Evolutionary conservation across 2,888 invertebrate genomes (phyloP), one percentile per base, ranked within the genome.

Genomic region (Lithosia quadra): DNA sequence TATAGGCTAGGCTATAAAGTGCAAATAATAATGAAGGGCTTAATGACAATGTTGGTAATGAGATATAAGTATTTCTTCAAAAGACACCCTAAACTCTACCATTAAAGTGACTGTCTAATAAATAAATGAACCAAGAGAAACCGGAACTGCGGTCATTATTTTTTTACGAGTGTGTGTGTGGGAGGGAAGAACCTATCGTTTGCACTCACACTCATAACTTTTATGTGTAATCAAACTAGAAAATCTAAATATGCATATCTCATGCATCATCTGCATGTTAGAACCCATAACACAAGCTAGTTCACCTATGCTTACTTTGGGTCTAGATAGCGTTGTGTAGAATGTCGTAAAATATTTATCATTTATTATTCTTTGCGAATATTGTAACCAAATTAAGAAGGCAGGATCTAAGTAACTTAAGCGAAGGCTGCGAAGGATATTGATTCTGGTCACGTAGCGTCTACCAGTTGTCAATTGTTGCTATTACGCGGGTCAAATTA

Each of bases 381-480:
- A 60, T 59, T 22, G 34, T 69, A 63, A 71, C 71, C 58, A 73
- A 73, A 78, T 80, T 72, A 78, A 77, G 59, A 69, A 71, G 60
- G 39, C 39, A 70, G 71, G 69, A 69, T 65, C 65, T 78, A 76
- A 74, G 69, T 62, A 34, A 65, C 66, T 79, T 65, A 76, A 36
- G 24, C 18, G 65, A 67, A 68, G 71, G 63, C 61, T 43, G 39
- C 28, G 21, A n/a, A 22, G 36, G 21, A 58, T 69, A 65, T 56
- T 9, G 67, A 79, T 77, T 72, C 75, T 49, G 8, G 64, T 80
- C 81, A 80, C 77, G 79, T 75, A 63, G 43, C 53, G 70, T 59
- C 67, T 73, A 73, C 69, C 65, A 75, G 71, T 74, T 79, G 77
- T 77, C 81, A 75, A 81, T 79, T 74, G 75, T 69, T 71, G 72